Base-by-base conservation (phyloP, 2,797 vertebrate genomes). In the Helostoma temminkii region DNA sequence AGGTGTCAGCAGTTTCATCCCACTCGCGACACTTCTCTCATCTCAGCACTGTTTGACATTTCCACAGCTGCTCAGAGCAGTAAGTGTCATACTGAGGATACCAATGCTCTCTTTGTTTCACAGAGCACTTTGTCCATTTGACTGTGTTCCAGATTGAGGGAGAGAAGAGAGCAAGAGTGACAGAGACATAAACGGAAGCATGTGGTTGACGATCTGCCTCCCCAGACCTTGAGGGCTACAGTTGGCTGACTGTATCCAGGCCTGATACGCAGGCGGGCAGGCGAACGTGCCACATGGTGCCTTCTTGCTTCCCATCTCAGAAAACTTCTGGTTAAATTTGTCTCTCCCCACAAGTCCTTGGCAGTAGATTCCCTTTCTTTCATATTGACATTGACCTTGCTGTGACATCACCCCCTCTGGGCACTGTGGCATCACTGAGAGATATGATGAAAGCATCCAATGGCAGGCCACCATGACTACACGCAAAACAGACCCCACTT, bases 1-100 rank as follows among this genome's bases (percentile, higher is more conserved):
- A 91, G 86, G 92, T 91, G 92, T 94, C 92, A 91, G 90, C 91
- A 91, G 87, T 93, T 93, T 92, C 84, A 80, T 84, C 83, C 84
- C 85, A 66, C 84, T 84, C 69, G 59, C 74, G 69, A 89, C 87
- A 86, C 88, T 82, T 86, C 90, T 89, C 88, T 91, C 88, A 91
- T 93, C 81, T 89, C 76, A 63, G 80, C 81, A 74, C 85, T 81
- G 85, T 90, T 89, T 92, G 89, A 90, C 89, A 88, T 90, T 90
- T 89, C 89, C 81, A 81, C 87, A 87, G 88, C 88, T 88, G 88
- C 87, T 87, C 50, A 12, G 58, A 89, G 88, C 86, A 61, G 79
- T 74, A 66, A 87, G 87, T 58, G 70, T 56, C 66, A 74, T 1
- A 71, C 80, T 61, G 87, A 88, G 85, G 78, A 88, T 76, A 68